Percentiles rank a stretch among this genome's conserved stretches.
phyloP scores from a whole-genome alignment of 2,888 invertebrate species.

The Aspidiotus rigidus region DNA sequence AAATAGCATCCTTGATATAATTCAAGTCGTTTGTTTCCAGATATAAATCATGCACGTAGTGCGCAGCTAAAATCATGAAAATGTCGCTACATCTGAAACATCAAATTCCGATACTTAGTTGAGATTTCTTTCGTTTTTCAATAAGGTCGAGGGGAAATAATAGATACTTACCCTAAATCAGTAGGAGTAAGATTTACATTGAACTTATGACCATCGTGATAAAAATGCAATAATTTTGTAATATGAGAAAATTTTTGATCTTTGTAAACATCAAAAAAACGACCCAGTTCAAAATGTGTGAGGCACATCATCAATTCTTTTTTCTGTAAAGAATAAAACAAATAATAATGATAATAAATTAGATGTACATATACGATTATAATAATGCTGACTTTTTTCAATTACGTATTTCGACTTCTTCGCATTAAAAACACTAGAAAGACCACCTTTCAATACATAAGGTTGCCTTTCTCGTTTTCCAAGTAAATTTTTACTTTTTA shows the following conservation, averaged over 20 bases:
- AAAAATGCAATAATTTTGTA: slow-evolving; percentile 17
- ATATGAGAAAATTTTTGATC: slow-evolving; percentile 19
- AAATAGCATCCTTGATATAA: slow-evolving; percentile 53
- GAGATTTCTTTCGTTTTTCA: neutral
- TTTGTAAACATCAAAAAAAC: slow-evolving; percentile 20
- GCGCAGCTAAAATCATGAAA: slow-evolving; percentile 69
- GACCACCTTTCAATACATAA: too few relatives aligned
- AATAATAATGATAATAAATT: too few relatives aligned
- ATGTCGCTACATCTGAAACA: slow-evolving; percentile 53
- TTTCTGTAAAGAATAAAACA: slow-evolving; percentile 16
- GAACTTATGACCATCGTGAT: slow-evolving; percentile 27
- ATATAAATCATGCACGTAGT: slow-evolving; percentile 54
- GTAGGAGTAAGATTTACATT: slow-evolving; percentile 25
- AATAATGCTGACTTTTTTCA: too few relatives aligned
- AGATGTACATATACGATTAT: too few relatives aligned
- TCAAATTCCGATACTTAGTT: neutral
- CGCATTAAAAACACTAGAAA: too few relatives aligned
- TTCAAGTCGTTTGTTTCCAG: slow-evolving; percentile 45
- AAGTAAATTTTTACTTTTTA: too few relatives aligned
- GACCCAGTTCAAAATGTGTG: slow-evolving; percentile 24
- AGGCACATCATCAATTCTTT: slow-evolving; percentile 29
- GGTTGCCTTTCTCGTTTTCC: too few relatives aligned
- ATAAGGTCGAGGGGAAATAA: neutral
- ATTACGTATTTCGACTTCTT: too few relatives aligned
- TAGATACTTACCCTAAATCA: slow-evolving; percentile 22